These are phyloP conservation scores for Standfussiana lucernea DNA, from an alignment of 2,888 invertebrate genomes.

Conservation along the genomic window DNA sequence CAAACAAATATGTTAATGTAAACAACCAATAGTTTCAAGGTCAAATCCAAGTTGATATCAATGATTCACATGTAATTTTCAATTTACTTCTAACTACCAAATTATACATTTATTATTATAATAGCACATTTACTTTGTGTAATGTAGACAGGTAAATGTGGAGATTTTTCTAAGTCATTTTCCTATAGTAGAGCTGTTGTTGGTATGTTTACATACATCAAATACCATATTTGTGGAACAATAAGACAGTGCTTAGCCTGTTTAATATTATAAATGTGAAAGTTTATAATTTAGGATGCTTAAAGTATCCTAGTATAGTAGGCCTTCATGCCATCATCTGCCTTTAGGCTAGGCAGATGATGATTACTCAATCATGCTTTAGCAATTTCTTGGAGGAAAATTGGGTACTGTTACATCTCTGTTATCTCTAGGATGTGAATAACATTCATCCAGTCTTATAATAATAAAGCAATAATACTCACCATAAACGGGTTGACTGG, in stretches of 20 bases:
- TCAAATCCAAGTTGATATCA: constrained; percentile 43
- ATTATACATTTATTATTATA: constrained; percentile 7
- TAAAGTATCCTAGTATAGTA: too few relatives aligned
- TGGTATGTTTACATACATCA: not conserved
- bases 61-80: constrained; percentile 25
- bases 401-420: not conserved
- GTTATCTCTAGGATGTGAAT: not conserved
- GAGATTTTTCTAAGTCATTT: constrained; percentile 14
- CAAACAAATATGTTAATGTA: constrained; percentile 63
- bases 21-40: constrained; percentile 62
- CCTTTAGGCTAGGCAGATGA: too few relatives aligned
- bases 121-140: not conserved
- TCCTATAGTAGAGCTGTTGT: not conserved
- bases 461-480: constrained; percentile 61
- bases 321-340: too few relatives aligned
- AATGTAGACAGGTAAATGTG: constrained; percentile 2
- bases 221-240: not conserved
- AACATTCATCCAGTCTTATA: not conserved
- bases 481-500: constrained; percentile 88
- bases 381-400: too few relatives aligned
- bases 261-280: not conserved
- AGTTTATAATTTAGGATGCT: not conserved
- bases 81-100: constrained; percentile 6
- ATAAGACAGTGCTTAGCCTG: not conserved
- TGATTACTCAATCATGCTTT: too few relatives aligned